Conservation (phyloP, 2,888 invertebrate genomes). For the Limenitis camilla region DNA sequence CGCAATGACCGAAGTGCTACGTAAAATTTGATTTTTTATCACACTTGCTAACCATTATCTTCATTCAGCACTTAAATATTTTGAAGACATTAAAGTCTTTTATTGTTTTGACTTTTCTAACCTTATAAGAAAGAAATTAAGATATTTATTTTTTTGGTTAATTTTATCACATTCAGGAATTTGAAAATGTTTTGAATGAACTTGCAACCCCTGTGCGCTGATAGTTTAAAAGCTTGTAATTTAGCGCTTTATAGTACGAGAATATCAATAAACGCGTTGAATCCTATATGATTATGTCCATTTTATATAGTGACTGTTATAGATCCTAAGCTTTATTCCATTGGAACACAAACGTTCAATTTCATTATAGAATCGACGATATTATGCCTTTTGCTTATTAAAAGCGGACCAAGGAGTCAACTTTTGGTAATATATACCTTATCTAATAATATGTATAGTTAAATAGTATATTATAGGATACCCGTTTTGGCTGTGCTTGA, state of each 20-base stretch:
- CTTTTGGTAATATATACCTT: slow-evolving; percentile 51
- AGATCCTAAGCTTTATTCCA: slow-evolving; percentile 21
- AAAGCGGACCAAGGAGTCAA: slow-evolving; percentile 70
- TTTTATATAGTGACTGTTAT: slow-evolving; percentile 15
- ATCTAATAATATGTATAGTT: slow-evolving; percentile 45
- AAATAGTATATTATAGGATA: slow-evolving; percentile 46
- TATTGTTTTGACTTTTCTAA: too few species aligned
- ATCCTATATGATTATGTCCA: slow-evolving; percentile 15
- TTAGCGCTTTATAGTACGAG: background rate
- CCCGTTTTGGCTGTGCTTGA: slow-evolving; percentile 66
- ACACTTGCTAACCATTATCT: too few species aligned
- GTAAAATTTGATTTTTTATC: too few species aligned
- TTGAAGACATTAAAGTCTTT: too few species aligned
- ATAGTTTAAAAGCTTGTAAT: background rate
- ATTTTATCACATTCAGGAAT: too few species aligned
- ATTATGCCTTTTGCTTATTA: slow-evolving; percentile 63
- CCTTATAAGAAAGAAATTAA: too few species aligned
- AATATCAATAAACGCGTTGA: background rate
- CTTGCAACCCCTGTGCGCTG: too few species aligned
- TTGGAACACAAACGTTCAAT: slow-evolving; percentile 13
- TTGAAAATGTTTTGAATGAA: too few species aligned
- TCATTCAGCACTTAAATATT: too few species aligned
- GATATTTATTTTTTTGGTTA: too few species aligned
- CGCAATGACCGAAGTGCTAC: too few species aligned
- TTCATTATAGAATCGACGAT: slow-evolving; percentile 13